Percentiles rank a stretch among this genome's conserved stretches.
Conservation (phyloP, 2,797 vertebrate genomes). For the Anniella stebbinsi region DNA sequence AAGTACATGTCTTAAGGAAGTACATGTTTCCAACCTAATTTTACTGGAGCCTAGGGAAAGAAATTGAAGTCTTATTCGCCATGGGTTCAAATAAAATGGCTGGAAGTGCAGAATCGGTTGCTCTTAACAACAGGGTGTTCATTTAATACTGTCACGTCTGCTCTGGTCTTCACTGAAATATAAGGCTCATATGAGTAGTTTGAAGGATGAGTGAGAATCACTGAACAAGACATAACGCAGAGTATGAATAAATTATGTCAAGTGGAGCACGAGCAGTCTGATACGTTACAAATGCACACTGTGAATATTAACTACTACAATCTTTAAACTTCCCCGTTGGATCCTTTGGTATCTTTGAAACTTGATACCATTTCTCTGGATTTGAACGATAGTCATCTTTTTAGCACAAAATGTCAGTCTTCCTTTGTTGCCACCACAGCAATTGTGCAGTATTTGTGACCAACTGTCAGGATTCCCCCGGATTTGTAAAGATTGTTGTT, state of each 20-base stretch:
- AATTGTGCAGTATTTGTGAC: neutral
- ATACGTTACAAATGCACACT: neutral
- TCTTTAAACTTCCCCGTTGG: neutral
- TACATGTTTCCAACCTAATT: neutral
- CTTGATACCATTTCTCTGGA: neutral
- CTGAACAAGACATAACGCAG: neutral
- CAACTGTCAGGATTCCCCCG: too few species aligned
- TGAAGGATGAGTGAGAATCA: constrained; percentile 1
- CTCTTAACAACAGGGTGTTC: neutral
- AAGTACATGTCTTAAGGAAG: too few species aligned
- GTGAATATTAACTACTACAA: neutral
- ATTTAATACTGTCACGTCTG: neutral
- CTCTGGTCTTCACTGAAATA: neutral
- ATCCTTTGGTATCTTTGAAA: neutral
- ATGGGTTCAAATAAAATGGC: neutral
- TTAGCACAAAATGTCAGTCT: neutral
- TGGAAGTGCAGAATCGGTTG: accelerated
- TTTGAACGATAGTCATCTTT: neutral
- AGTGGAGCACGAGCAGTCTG: neutral
- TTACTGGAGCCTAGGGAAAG: neutral
- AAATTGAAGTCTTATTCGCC: neutral
- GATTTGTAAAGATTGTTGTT: too few species aligned
- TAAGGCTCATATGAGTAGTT: constrained; percentile 3
- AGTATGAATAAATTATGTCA: constrained; percentile 19
- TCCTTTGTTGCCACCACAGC: neutral